These are phyloP conservation scores for Pammene fasciana DNA, from an alignment of 2,888 invertebrate species.

Conservation along the genomic window DNA sequence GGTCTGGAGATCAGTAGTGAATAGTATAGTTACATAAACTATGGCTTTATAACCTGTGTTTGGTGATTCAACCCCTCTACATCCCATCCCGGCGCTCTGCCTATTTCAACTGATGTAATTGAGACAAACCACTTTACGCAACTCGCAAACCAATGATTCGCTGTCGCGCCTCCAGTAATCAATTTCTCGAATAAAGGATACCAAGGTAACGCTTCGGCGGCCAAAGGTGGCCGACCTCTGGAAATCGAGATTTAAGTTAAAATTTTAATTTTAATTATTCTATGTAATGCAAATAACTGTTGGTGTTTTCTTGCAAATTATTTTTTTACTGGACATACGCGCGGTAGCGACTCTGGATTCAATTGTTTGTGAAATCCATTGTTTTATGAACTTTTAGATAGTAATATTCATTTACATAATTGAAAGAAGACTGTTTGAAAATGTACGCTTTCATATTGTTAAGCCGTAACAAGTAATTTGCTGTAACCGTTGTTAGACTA, in stretches of 20 bases:
- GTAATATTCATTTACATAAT: constrained; percentile 23
- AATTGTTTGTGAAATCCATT: constrained; percentile 34
- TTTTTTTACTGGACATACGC: not conserved
- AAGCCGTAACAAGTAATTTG: constrained; percentile 3
- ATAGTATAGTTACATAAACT: no score
- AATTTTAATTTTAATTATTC: constrained; percentile 33
- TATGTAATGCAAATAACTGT: constrained; percentile 38
- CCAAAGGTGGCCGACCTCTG: constrained; percentile 38
- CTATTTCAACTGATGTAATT: constrained; percentile 32
- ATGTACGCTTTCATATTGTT: not conserved
- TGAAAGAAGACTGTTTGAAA: constrained; percentile 25
- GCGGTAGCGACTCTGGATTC: not conserved
- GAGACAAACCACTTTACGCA: constrained; percentile 35
- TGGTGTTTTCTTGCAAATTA: constrained; percentile 31
- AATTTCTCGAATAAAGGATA: constrained; percentile 44
- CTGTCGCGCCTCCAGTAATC: constrained; percentile 38
- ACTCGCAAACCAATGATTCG: constrained; percentile 41
- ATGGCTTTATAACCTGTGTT: no score
- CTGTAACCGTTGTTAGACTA: no score
- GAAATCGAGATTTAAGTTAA: constrained; percentile 26
- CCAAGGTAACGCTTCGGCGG: constrained; percentile 39
- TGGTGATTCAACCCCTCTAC: no score
- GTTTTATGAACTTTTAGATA: constrained; percentile 14
- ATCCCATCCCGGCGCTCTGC: no score
- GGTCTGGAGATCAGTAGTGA: no score